Evolutionary conservation across 2,888 invertebrate species (phyloP).

Genomic region (Germaria angustata): DNA sequence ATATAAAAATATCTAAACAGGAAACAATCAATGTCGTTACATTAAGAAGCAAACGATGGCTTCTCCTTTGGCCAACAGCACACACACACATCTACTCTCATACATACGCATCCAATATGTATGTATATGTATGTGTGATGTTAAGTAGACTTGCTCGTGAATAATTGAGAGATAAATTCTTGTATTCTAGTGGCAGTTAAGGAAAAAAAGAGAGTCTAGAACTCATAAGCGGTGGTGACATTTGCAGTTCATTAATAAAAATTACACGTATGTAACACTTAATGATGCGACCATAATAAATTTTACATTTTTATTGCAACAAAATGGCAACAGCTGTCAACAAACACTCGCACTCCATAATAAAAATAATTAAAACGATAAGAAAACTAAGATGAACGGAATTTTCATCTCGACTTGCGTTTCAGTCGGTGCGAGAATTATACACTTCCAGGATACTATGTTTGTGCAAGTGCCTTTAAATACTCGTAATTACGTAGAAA

Average conservation of each 20-base stretch:
- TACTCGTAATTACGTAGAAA: conserved; percentile 7
- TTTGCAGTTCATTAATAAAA: conserved; percentile 64
- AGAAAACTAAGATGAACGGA: conserved; percentile 11
- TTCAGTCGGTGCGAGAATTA: background rate
- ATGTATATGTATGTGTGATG: background rate
- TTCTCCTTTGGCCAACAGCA: background rate
- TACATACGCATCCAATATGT: background rate
- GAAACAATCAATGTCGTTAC: conserved; percentile 20
- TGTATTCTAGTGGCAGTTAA: background rate
- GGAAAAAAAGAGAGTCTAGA: background rate
- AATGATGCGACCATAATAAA: conserved; percentile 54
- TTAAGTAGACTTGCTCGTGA: conserved; percentile 16
- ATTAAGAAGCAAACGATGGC: no score
- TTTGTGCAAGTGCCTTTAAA: background rate
- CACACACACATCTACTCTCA: background rate
- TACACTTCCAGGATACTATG: no score
- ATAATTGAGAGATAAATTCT: conserved; percentile 45
- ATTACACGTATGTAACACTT: conserved; percentile 39
- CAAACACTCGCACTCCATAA: conserved; percentile 22
- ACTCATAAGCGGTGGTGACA: conserved; percentile 47
- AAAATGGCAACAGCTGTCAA: conserved; percentile 49
- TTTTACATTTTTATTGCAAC: conserved; percentile 54
- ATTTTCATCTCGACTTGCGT: background rate
- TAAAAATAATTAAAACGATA: conserved; percentile 51
- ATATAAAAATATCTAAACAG: background rate